phyloP scores from a whole-genome alignment of 2,113 vertebrate species.

The Etia nguti region DNA sequence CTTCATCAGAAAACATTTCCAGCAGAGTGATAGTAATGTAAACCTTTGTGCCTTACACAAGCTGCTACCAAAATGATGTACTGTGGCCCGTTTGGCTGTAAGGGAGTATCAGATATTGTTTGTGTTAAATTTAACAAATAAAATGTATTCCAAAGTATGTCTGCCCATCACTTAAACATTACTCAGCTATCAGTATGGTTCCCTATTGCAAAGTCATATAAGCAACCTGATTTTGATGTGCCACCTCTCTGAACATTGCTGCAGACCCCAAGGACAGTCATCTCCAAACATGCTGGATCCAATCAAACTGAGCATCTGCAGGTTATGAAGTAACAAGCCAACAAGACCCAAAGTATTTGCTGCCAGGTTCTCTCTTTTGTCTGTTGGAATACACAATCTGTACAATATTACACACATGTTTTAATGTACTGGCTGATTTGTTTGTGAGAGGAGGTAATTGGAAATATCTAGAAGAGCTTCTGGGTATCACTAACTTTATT shows the following conservation, averaged over 20 bases:
- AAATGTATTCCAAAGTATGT: neutral
- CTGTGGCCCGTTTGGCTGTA: neutral
- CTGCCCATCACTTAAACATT: neutral
- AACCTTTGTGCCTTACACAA: conserved; percentile 22
- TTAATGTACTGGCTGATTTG: neutral
- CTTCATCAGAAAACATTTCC: conserved; percentile 27
- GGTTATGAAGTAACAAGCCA: neutral
- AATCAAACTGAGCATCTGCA: neutral
- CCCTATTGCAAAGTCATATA: neutral
- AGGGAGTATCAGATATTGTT: neutral
- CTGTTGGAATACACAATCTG: neutral
- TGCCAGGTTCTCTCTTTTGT: neutral
- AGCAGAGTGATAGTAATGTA: conserved; percentile 1
- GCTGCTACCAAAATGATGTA: conserved; percentile 12
- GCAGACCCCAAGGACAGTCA: neutral
- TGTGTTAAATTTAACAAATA: conserved; percentile 31
- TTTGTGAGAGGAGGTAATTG: neutral
- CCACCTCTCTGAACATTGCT: neutral
- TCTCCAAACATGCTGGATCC: neutral
- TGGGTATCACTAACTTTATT: neutral
- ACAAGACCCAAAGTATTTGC: neutral
- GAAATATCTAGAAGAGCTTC: neutral
- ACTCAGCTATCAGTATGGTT: neutral
- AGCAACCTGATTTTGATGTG: neutral
- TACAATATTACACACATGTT: neutral